Percentiles rank a stretch among this genome's conserved stretches.
Conservation (phyloP, 2,113 vertebrate species). For the Speoplatyrhinus poulsoni region DNA sequence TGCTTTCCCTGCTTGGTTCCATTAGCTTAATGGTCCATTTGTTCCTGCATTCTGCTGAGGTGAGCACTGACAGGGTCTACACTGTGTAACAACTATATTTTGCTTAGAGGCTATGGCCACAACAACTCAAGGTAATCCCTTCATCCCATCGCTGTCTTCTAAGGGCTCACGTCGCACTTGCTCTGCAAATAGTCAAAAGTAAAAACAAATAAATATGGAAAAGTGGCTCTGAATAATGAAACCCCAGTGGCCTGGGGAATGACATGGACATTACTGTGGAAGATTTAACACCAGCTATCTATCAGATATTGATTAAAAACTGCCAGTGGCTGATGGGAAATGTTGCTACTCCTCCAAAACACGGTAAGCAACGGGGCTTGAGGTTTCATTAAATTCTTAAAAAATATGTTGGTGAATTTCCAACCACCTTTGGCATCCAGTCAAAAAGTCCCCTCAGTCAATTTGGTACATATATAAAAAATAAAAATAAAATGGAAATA, state of each 20-base stretch:
- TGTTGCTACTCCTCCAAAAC: neutral
- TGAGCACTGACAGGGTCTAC: constrained; percentile 37
- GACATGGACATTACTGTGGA: neutral
- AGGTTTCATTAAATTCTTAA: neutral
- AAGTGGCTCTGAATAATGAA: constrained; percentile 12
- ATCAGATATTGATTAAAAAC: neutral
- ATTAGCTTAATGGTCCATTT: constrained; percentile 57
- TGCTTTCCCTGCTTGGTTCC: constrained; percentile 48
- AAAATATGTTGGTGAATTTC: neutral
- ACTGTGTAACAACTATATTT: constrained; percentile 31
- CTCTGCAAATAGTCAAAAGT: constrained; percentile 2
- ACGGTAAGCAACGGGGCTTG: too few relatives aligned
- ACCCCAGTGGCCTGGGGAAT: neutral
- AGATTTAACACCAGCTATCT: neutral
- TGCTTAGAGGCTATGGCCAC: constrained; percentile 24
- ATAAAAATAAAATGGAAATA: too few relatives aligned
- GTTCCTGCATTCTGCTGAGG: constrained; percentile 54
- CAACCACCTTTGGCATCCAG: too few relatives aligned
- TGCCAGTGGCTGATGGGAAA: neutral
- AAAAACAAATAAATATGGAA: neutral
- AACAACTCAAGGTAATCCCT: constrained; percentile 6
- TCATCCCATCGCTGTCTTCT: constrained; percentile 21
- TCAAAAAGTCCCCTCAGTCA: too few relatives aligned
- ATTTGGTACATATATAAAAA: too few relatives aligned
- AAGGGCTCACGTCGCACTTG: neutral